Evolutionary conservation across 2,888 invertebrate genomes (phyloP), one percentile per base, ranked within the genome.

Genomic region (Argyra leucocephala): DNA sequence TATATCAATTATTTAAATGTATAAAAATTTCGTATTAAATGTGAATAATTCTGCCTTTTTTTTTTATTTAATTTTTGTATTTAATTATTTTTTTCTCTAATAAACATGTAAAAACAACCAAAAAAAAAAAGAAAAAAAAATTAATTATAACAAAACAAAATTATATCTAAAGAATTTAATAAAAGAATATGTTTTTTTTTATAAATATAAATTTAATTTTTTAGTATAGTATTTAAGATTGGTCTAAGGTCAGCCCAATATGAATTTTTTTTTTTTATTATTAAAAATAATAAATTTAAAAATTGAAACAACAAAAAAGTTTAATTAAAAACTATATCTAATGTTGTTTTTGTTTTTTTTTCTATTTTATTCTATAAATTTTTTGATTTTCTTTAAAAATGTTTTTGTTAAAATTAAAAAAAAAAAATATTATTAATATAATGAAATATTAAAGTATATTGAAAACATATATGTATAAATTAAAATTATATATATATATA

Each of bases 251-350:
- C 65, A 65, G 64, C 65, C 67, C 65, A 62, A 64, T 31, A 23
- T n/a, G n/a, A n/a, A n/a, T n/a, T 6, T 26, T 69, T 73, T 72
- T 69, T 72, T 73, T 71, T 72, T 69, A 65, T 72, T 72, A 71
- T 67, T 66, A 58, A 58, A 21, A 58, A 58, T 7, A 58, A 22
- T 1, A 58, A 22, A 58, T 22, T 58, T 21, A 7, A 58, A 22
- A 69, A 68, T 65, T 66, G 69, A 31, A 61, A 61, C 48, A 22
- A 48, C 3, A 64, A 61, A 65, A 15, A 57, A n/a, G n/a, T n/a
- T n/a, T n/a, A n/a, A n/a, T n/a, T n/a, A n/a, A n/a, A n/a, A n/a
- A 31, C 2, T 31, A 26, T 6, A 31, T 31, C 12, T 31, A 31
- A 31, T 31, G 7, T 31, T 31, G 3, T 31, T 31, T 31, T 31